Percentiles rank a stretch among this genome's conserved stretches.
Conservation (phyloP, 2,888 invertebrate genomes). For the Coleophora deauratella region DNA sequence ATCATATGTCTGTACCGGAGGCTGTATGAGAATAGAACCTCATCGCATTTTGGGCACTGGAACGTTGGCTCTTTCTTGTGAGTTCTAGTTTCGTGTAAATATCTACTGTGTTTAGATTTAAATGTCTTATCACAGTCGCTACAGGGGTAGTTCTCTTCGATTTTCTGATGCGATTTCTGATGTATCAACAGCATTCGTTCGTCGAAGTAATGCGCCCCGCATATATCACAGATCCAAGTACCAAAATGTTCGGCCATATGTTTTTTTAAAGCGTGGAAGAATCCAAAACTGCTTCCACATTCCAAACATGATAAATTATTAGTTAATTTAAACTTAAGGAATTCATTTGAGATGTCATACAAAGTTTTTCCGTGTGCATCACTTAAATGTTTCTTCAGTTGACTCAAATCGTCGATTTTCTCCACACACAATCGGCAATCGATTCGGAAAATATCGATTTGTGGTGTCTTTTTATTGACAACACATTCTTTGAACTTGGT, state of each 20-base stretch:
- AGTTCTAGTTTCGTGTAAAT: constrained; percentile 45
- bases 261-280: constrained; percentile 58
- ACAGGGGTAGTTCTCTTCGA: constrained; percentile 62
- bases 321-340: constrained; percentile 44
- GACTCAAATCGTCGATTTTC: constrained; percentile 32
- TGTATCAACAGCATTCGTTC: constrained; percentile 57
- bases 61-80: constrained; percentile 57
- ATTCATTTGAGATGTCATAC: constrained; percentile 30
- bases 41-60: constrained; percentile 57
- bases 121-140: constrained; percentile 60
- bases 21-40: constrained; percentile 48
- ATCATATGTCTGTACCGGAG: constrained; percentile 53
- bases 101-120: constrained; percentile 51
- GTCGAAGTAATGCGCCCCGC: constrained; percentile 64
- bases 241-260: constrained; percentile 64
- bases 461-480: constrained; percentile 30
- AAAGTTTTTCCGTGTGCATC: constrained; percentile 29
- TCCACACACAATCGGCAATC: constrained; percentile 50
- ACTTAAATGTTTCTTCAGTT: constrained; percentile 38
- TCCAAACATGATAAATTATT: constrained; percentile 36
- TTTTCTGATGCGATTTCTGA: constrained; percentile 41
- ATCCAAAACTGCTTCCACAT: constrained; percentile 33
- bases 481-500: constrained; percentile 26
- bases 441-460: constrained; percentile 43
- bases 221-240: constrained; percentile 52